Evolutionary conservation across 2,888 invertebrate species (phyloP).

Genomic region (Cactoblastis cactorum): DNA sequence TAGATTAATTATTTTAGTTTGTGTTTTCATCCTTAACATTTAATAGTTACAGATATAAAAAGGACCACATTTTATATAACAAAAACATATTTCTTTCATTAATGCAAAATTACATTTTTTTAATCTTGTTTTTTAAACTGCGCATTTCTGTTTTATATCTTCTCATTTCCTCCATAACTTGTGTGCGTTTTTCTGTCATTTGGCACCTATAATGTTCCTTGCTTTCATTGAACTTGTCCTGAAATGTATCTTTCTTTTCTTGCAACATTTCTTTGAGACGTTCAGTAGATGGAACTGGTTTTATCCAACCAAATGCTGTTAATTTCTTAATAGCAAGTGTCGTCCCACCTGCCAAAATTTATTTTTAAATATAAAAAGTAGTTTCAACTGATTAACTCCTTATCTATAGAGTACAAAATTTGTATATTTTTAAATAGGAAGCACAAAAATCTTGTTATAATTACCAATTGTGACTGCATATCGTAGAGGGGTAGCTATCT

Average conservation of each 20-base stretch:
- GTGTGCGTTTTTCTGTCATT: slow-evolving; percentile 60
- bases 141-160: slow-evolving; percentile 71
- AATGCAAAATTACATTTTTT: slow-evolving; percentile 45
- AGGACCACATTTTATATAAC: slow-evolving; percentile 3
- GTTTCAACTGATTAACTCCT: no score
- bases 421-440: no score
- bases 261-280: slow-evolving; percentile 81
- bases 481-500: slow-evolving; percentile 92
- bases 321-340: slow-evolving; percentile 91
- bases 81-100: background rate
- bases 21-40: slow-evolving; percentile 2
- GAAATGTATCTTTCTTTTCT: slow-evolving; percentile 80
- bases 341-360: slow-evolving; percentile 84
- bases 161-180: slow-evolving; percentile 75
- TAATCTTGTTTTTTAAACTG: slow-evolving; percentile 67
- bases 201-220: slow-evolving; percentile 65
- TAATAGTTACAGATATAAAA: slow-evolving; percentile 5
- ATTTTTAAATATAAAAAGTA: background rate
- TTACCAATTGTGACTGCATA: slow-evolving; percentile 94
- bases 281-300: slow-evolving; percentile 86
- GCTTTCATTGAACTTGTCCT: slow-evolving; percentile 80
- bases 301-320: slow-evolving; percentile 88
- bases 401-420: no score
- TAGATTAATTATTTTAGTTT: slow-evolving; percentile 18
- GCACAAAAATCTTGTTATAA: background rate